A percentile compares a stretch with the other conserved stretches of the same genome.
phyloP scores from a whole-genome alignment of 2,113 vertebrate species.

The Oryzias woworae region DNA sequence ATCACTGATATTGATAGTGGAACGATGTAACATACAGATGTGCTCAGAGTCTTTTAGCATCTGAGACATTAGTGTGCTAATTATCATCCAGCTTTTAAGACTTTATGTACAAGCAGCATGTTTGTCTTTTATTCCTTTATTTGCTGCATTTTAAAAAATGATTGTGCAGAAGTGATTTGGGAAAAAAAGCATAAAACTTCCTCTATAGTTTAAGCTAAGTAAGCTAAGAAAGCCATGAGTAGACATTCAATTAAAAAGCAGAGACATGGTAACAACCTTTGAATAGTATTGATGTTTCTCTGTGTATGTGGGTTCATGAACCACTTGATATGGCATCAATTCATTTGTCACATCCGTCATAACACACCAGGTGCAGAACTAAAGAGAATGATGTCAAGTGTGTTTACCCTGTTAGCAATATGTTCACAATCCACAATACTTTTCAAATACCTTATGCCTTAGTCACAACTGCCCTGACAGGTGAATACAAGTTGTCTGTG shows the following conservation, averaged over 20 bases:
- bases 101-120: constrained; percentile 35
- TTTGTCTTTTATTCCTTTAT: constrained; percentile 48
- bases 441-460: too few species aligned
- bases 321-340: constrained; percentile 41
- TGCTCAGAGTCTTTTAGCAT: constrained; percentile 47
- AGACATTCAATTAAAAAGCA: constrained; percentile 29
- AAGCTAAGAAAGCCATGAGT: constrained; percentile 1
- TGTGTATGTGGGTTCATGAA: constrained; percentile 9
- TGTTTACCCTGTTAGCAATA: constrained; percentile 20
- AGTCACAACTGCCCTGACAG: too few species aligned
- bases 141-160: constrained; percentile 58
- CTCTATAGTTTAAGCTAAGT: constrained; percentile 58
- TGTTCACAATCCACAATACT: constrained; percentile 12
- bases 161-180: constrained; percentile 59
- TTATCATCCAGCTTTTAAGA: constrained; percentile 42
- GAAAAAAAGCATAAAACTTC: constrained; percentile 40
- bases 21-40: constrained; percentile 37
- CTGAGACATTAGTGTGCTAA: constrained; percentile 26
- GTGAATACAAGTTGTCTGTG: too few species aligned
- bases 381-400: background rate
- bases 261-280: constrained; percentile 13
- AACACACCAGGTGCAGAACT: constrained; percentile 4
- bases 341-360: constrained; percentile 43
- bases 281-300: constrained; percentile 39
- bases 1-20: constrained; percentile 18